Evolutionary conservation across 2,888 invertebrate species (phyloP), one percentile per base, ranked within the genome.

Genomic region (Cordilura impudica): DNA sequence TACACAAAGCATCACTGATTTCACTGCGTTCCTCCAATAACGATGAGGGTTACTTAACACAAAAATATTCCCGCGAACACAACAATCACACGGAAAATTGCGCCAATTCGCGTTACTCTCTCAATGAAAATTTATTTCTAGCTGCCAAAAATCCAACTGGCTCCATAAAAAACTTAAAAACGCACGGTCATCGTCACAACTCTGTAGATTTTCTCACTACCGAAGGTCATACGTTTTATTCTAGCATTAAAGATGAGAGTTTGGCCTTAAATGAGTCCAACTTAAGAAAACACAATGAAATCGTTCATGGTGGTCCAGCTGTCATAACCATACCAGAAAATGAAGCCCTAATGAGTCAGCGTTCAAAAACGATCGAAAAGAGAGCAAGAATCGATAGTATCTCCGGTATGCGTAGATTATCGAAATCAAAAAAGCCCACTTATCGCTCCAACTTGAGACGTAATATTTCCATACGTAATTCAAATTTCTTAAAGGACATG

Each of bases 401-500:
- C 10, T 84, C 83, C 4, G 88, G 88, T 0, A 76, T 88, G 16
- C 84, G 88, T 0, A 83, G 88, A 21, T 78, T 88, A 3, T 88
- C 87, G 4, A 87, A 85, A 61, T 85, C 87, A 5, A 88, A 86
- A 73, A 88, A 87, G 61, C 86, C 87, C 12, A 85, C 69, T 29
- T 83, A 87, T 79, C 86, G 88, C 43, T 86, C 89, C 21, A 89
- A 88, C 84, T 82, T 89, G 47, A 86, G 88, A 4, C 86, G 86
- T 16, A 88, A 89, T 75, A 85, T 87, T 39, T 88, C 88, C 16
- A 86, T 90, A 47, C 83, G 89, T 10, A 88, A 89, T 84, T 93
- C 94, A 70, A 89, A 94, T 84, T 95, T 95, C 85, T 91, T 95
- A 75, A 94, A 93, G 87, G 92, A 93, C 83, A 92, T 94, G 84